Percentiles rank a stretch among this genome's conserved stretches.
phyloP scores from a whole-genome alignment of 1,140 invertebrate species.

The Mactra quadrangularis region DNA sequence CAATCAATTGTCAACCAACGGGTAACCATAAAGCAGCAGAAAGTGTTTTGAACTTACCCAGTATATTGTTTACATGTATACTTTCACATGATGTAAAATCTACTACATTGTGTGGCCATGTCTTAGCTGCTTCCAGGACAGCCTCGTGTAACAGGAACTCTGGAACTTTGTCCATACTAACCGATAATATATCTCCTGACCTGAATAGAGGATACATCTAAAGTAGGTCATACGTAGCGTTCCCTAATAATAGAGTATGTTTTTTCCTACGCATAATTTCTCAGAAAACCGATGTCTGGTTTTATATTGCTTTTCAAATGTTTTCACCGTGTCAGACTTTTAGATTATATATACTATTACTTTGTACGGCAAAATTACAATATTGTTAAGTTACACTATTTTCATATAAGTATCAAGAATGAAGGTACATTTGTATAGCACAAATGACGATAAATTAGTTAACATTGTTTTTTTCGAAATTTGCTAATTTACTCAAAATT shows the following conservation, averaged over 20 bases:
- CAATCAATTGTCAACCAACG: no score
- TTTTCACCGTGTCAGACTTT: no score
- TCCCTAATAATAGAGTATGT: background rate
- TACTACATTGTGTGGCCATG: background rate
- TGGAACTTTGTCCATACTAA: slow-evolving; percentile 29
- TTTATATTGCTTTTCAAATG: no score
- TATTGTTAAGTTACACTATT: no score
- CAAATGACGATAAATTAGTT: no score
- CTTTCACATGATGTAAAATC: slow-evolving; percentile 28
- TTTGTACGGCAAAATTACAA: no score
- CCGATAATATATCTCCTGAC: slow-evolving; percentile 29
- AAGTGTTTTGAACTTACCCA: slow-evolving; percentile 26
- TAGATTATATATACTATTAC: no score
- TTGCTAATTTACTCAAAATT: no score
- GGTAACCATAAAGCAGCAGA: no score
- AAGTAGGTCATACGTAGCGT: background rate
- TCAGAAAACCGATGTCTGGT: background rate
- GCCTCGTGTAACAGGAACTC: slow-evolving; percentile 14
- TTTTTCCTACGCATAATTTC: background rate
- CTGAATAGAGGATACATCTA: slow-evolving; percentile 1
- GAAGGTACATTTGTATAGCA: no score
- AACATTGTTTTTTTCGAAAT: no score
- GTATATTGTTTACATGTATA: slow-evolving; percentile 14
- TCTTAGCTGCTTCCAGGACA: background rate
- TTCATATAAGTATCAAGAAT: no score